Evolutionary conservation across 2,797 vertebrate genomes (phyloP), one percentile per base, ranked within the genome.

Genomic region (Chiloscyllium punctatum): DNA sequence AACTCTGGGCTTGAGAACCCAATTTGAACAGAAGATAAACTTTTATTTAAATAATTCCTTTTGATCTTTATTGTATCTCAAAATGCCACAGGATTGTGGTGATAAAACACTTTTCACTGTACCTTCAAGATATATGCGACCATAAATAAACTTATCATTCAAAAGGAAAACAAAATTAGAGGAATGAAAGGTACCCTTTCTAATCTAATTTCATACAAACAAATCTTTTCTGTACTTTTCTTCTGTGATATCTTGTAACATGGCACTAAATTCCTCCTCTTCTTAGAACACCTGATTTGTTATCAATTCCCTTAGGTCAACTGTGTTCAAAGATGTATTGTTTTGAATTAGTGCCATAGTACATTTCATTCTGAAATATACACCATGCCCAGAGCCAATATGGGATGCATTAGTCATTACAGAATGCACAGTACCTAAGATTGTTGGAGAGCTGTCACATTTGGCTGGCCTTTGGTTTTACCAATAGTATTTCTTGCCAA

Each of bases 281-380:
- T 9, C 6, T 62, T 68, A 8, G 16, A n/a, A 42, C 33, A 68
- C 18, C 57, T 37, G 88, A n/a, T 90, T 90, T 62, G n/a, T 42
- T 92, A n/a, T 62, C 62, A 92, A 21, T 42, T 68, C 30, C 57
- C 21, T 5, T 18, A 15, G 66, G 57, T 66, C 90, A 92, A 37
- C 90, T n/a, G 62, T 92, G 90, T 68, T 92, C 68, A 92, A 92
- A 68, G 37, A 92, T 92, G 51, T 33, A 90, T 90, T 62, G 62
- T 92, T 68, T 69, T 0, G 90, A 92, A 92, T 69, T 42, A 69
- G 42, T 92, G 90, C 66, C n/a, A 69, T 2, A 42, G 90, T 69
- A 37, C 21, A 37, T 92, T 91, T 37, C 3, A 91, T 91, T 91
- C 88, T 66, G 57, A 21, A 68, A 8, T 69, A 21, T 27, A 37